These are phyloP conservation scores for Eptesicus fuscus DNA, from an alignment of 2,113 vertebrate species.

Conservation along the genomic window DNA sequence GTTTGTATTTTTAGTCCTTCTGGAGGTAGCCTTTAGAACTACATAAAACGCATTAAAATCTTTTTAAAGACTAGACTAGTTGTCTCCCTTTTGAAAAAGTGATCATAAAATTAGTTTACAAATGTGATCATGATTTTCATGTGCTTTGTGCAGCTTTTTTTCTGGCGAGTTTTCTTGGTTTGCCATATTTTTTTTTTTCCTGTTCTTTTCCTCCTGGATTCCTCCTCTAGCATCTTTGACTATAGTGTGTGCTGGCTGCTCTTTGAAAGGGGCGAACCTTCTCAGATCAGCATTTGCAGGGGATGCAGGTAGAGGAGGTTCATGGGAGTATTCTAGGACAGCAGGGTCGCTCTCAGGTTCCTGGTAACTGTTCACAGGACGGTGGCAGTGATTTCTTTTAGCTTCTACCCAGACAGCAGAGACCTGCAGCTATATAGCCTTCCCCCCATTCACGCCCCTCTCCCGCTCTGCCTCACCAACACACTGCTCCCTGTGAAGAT, in stretches of 20 bases:
- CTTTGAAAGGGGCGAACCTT: neutral
- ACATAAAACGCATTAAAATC: conserved; percentile 6
- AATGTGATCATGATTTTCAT: neutral
- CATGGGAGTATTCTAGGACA: neutral
- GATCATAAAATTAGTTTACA: neutral
- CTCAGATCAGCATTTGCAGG: neutral
- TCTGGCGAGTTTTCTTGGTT: neutral
- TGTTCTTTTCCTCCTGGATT: neutral
- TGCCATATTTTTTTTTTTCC: neutral
- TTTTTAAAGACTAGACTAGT: neutral
- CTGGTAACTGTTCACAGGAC: neutral
- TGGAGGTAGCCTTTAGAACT: conserved; percentile 35
- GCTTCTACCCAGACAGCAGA: neutral
- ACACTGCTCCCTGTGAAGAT: neutral
- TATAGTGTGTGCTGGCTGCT: neutral
- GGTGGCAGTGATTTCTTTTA: neutral
- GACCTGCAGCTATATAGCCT: neutral
- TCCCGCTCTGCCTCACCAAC: neutral
- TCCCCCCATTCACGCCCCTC: neutral
- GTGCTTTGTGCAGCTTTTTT: neutral
- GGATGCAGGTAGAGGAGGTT: neutral
- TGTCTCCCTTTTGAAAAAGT: conserved; percentile 23
- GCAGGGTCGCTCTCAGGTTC: neutral
- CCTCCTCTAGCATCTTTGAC: neutral
- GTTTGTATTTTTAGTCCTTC: conserved; percentile 2